Conservation (phyloP, 2,797 vertebrate species). For the Uromys caudimaculatus region DNA sequence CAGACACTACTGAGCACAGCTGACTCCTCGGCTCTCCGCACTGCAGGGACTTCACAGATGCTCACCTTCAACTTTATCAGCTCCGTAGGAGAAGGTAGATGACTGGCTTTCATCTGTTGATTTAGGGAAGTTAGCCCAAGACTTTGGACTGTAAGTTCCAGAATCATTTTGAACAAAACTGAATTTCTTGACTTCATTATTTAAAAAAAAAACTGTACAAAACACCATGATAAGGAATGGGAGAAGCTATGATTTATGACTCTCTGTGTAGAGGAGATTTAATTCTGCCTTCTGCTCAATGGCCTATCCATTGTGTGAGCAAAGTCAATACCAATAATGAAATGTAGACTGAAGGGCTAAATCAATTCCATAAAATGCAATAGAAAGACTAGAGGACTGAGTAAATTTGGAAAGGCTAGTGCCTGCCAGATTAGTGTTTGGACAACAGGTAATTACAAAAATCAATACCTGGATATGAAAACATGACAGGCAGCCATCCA, state of each 20-base stretch:
- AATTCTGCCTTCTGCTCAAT: slow-evolving; percentile 69
- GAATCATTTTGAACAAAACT: slow-evolving; percentile 51
- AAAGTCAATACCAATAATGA: slow-evolving; percentile 82
- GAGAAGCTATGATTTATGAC: slow-evolving; percentile 67
- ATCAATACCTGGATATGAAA: slow-evolving; percentile 76
- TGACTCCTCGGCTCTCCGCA: neutral
- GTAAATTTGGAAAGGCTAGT: slow-evolving; percentile 71
- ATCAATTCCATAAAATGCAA: slow-evolving; percentile 76
- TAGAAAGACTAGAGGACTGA: slow-evolving; percentile 65
- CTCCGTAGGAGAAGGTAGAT: neutral
- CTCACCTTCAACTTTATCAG: neutral
- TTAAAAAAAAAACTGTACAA: slow-evolving; percentile 26
- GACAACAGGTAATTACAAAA: slow-evolving; percentile 81
- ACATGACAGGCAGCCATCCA: slow-evolving; percentile 72
- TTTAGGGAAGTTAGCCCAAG: neutral
- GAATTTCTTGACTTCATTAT: slow-evolving; percentile 64
- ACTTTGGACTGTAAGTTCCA: neutral
- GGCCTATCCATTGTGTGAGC: slow-evolving; percentile 67
- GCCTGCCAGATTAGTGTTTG: slow-evolving; percentile 78
- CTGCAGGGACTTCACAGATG: too few relatives aligned
- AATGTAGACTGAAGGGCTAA: slow-evolving; percentile 75
- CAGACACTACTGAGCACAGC: fast-evolving
- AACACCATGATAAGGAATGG: slow-evolving; percentile 44
- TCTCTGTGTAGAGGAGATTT: slow-evolving; percentile 58
- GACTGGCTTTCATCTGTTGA: neutral